These are phyloP conservation scores for Acanthopagrus latus DNA, from an alignment of 2,797 vertebrate species.

Conservation along the genomic window DNA sequence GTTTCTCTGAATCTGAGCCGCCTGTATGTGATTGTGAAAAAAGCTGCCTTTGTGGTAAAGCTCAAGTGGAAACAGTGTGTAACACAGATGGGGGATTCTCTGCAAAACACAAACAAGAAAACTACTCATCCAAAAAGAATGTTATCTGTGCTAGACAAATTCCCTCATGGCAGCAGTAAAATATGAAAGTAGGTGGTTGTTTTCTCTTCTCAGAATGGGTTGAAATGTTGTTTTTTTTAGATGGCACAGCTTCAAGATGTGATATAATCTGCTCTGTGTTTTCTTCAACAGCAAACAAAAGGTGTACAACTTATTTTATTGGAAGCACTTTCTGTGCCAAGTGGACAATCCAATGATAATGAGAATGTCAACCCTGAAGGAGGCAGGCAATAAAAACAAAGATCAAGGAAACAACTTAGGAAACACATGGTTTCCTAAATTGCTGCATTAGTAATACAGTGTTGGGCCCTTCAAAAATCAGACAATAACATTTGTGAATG, in stretches of 20 bases:
- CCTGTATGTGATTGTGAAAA: constrained; percentile 24
- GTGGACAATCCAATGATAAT: no score
- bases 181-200: background rate
- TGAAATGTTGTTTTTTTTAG: no score
- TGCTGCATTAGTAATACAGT: background rate
- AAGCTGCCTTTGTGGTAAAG: background rate
- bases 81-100: background rate
- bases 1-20: constrained; percentile 28
- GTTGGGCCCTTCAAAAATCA: no score
- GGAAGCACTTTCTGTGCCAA: no score
- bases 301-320: no score
- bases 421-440: background rate
- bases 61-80: constrained; percentile 24
- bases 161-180: background rate
- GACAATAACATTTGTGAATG: no score
- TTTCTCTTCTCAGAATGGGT: no score
- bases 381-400: background rate
- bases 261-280: no score
- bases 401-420: background rate
- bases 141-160: background rate
- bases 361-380: background rate
- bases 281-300: no score
- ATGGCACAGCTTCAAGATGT: no score
- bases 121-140: background rate
- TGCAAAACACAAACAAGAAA: background rate